Evolutionary conservation across 2,113 vertebrate species (phyloP).

Genomic region (Entosphenus tridentatus): DNA sequence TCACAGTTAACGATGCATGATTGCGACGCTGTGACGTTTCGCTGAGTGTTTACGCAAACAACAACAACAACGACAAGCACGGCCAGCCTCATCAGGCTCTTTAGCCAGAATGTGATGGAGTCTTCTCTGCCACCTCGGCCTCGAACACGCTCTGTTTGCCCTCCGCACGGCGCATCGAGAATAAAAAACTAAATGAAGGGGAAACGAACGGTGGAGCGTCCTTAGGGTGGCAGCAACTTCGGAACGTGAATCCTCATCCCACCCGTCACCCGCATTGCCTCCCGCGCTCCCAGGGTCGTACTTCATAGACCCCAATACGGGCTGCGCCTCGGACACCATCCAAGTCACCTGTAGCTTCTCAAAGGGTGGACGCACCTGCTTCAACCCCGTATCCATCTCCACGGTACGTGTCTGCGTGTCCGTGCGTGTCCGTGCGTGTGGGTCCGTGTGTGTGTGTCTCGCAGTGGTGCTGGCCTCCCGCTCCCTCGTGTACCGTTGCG

Average conservation of each 20-base stretch:
- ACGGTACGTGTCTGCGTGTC: constrained; percentile 30
- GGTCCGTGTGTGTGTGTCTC: not conserved
- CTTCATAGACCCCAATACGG: constrained; percentile 90
- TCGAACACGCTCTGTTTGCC: no score
- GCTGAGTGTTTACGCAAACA: no score
- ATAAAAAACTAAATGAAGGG: not conserved
- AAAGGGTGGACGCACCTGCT: constrained; percentile 66
- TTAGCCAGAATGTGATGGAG: no score
- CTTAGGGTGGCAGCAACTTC: not conserved
- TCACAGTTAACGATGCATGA: no score
- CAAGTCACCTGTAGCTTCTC: constrained; percentile 80
- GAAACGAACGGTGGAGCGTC: not conserved
- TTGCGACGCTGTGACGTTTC: no score
- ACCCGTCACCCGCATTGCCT: not conserved
- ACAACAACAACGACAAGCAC: no score
- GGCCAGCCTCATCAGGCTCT: no score
- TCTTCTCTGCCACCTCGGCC: no score
- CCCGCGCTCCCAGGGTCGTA: constrained; percentile 36
- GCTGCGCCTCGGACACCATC: constrained; percentile 62
- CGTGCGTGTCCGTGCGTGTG: not conserved
- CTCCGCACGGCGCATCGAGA: no score
- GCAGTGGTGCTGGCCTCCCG: no score
- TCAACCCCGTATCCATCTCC: constrained; percentile 54
- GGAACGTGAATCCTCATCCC: not conserved
- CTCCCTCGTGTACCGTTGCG: not conserved